Evolutionary conservation across 2,888 invertebrate genomes (phyloP).

Genomic region (Drosophila nr. medialis): DNA sequence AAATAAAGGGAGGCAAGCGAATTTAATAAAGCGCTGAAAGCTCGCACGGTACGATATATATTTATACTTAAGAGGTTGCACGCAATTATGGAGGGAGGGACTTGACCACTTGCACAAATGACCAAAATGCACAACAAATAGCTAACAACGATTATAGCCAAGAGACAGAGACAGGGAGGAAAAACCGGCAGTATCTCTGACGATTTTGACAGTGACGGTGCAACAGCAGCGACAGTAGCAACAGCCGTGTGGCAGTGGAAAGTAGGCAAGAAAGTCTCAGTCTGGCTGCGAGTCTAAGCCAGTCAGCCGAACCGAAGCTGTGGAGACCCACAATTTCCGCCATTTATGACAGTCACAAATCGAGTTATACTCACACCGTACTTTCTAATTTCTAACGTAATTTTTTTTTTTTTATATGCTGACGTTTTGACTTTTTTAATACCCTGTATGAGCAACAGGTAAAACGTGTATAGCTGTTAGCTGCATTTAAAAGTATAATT

Average conservation of each 20-base stretch:
- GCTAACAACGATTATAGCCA: slow-evolving; percentile 68
- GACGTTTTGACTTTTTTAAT: slow-evolving; percentile 43
- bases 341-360: slow-evolving; percentile 81
- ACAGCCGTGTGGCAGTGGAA: slow-evolving; percentile 58
- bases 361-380: slow-evolving; percentile 81
- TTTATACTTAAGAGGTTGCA: slow-evolving; percentile 6
- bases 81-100: slow-evolving; percentile 66
- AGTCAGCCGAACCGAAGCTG: slow-evolving; percentile 43
- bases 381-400: slow-evolving; percentile 79
- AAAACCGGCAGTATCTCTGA: slow-evolving; percentile 42
- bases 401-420: slow-evolving; percentile 24
- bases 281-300: slow-evolving; percentile 12
- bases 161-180: not conserved
- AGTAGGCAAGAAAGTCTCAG: slow-evolving; percentile 70
- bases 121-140: slow-evolving; percentile 53
- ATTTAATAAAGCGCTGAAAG: slow-evolving; percentile 55
- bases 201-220: slow-evolving; percentile 34
- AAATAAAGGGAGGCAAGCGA: slow-evolving; percentile 37
- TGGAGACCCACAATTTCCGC: slow-evolving; percentile 81
- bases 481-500: not conserved
- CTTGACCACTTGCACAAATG: slow-evolving; percentile 56
- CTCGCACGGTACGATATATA: not conserved
- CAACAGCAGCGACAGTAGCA: slow-evolving; percentile 48
- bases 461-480: slow-evolving; percentile 2
- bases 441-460: slow-evolving; percentile 43